phyloP scores from a whole-genome alignment of 2,113 vertebrate species.

The Dipodomys spectabilis region DNA sequence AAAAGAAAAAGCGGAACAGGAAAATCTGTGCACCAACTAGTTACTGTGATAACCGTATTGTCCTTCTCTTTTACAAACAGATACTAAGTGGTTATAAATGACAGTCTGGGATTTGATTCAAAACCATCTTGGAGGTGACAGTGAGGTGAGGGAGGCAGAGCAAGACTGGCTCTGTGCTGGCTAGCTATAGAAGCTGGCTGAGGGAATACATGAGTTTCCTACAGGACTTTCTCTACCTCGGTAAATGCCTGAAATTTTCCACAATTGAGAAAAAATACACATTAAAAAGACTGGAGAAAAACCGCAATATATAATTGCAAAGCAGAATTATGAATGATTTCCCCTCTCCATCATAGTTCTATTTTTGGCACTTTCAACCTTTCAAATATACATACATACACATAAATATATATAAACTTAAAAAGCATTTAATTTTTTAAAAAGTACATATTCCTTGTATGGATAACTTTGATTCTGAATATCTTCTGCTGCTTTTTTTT shows the following conservation, averaged over 20 bases:
- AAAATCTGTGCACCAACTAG: neutral
- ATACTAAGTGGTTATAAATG: neutral
- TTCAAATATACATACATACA: neutral
- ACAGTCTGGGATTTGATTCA: constrained; percentile 29
- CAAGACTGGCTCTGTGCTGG: neutral
- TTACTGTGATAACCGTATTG: neutral
- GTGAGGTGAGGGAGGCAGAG: neutral
- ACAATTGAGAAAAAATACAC: neutral
- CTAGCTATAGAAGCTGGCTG: neutral
- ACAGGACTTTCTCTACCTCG: neutral
- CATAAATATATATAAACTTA: too few species aligned
- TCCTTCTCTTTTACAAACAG: neutral
- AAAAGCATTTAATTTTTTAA: constrained; percentile 49
- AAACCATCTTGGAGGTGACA: neutral
- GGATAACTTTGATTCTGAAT: neutral
- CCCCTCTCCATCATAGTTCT: neutral
- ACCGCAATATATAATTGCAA: neutral
- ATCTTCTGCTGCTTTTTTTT: too few species aligned
- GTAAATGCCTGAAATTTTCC: constrained; percentile 1
- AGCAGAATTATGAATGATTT: neutral
- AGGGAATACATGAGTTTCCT: neutral
- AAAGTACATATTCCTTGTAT: neutral
- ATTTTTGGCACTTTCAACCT: neutral
- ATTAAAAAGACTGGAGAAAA: neutral
- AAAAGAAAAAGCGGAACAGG: neutral